A percentile compares a stretch with the other conserved stretches of the same genome.
phyloP scores from a whole-genome alignment of 1,140 invertebrate genomes.

The Polypedilum vanderplanki region DNA sequence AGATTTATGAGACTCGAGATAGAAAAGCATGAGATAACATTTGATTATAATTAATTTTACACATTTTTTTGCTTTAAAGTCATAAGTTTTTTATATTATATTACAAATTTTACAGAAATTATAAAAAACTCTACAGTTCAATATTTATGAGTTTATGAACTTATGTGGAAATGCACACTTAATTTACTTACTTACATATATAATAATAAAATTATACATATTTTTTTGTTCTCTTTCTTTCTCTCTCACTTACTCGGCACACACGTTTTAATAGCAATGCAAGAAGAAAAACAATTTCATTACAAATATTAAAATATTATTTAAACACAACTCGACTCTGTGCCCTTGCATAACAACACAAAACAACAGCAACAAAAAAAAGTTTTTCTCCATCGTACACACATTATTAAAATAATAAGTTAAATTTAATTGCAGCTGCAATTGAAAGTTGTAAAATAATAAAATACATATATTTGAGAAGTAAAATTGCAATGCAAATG shows the following conservation, averaged over 20 bases:
- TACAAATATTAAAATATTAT: not conserved
- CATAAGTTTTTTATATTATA: too few species aligned
- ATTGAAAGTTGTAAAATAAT: not conserved
- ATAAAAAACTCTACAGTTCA: too few species aligned
- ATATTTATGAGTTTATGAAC: not conserved
- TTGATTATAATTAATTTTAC: too few species aligned
- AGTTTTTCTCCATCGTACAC: not conserved
- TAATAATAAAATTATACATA: constrained; percentile 1
- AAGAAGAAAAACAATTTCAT: not conserved
- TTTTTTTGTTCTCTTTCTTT: not conserved
- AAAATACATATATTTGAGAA: not conserved
- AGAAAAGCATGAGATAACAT: too few species aligned
- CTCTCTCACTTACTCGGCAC: not conserved
- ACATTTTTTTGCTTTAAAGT: too few species aligned
- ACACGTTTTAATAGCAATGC: not conserved
- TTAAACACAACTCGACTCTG: not conserved
- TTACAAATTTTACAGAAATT: too few species aligned
- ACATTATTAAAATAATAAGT: not conserved
- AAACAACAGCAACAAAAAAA: not conserved
- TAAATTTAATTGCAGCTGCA: constrained; percentile 18
- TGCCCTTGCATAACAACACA: not conserved
- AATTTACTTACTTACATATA: constrained; percentile 14
- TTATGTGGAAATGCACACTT: constrained; percentile 1
- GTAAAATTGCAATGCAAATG: not conserved
- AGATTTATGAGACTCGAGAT: too few species aligned